These are phyloP conservation scores for Aspidoscelis tigris DNA, from an alignment of 2,113 vertebrate genomes.

Conservation along the genomic window DNA sequence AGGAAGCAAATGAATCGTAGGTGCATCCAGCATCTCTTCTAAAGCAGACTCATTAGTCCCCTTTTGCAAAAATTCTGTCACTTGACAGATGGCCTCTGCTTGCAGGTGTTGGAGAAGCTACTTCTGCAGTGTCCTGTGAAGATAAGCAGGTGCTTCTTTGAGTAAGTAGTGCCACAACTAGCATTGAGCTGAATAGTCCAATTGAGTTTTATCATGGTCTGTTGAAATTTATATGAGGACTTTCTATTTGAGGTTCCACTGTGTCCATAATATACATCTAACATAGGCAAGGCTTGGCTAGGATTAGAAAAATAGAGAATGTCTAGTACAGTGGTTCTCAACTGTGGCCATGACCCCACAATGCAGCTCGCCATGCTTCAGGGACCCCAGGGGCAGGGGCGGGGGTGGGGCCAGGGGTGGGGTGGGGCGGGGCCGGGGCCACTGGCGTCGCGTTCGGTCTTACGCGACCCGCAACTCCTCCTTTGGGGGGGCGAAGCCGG, in stretches of 20 bases:
- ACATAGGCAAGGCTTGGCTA: not conserved
- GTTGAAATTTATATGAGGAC: not conserved
- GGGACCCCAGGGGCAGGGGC: too few species aligned
- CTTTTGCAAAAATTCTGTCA: not conserved
- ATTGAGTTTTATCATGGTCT: not conserved
- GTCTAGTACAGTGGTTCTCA: too few species aligned
- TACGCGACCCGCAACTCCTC: too few species aligned
- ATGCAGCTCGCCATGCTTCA: too few species aligned
- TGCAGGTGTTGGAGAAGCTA: not conserved
- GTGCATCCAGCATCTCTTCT: not conserved
- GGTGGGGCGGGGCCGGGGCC: too few species aligned
- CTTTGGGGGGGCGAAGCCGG: too few species aligned
- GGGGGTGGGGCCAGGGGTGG: too few species aligned
- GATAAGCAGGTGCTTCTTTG: slow-evolving; percentile 1
- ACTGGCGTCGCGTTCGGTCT: too few species aligned
- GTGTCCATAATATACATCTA: not conserved
- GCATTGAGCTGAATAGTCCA: not conserved
- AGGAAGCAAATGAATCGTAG: slow-evolving; percentile 14
- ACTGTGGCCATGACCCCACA: too few species aligned
- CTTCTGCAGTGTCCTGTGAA: not conserved
- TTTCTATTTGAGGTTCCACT: not conserved
- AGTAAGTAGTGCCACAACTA: not conserved
- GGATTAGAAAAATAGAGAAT: too few species aligned
- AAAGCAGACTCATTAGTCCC: slow-evolving; percentile 16
- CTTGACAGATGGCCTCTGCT: not conserved